A percentile compares a stretch with the other conserved stretches of the same genome.
Evolutionary conservation across 2,888 invertebrate species (phyloP).

Genomic region (Lycophotia porphyrea): DNA sequence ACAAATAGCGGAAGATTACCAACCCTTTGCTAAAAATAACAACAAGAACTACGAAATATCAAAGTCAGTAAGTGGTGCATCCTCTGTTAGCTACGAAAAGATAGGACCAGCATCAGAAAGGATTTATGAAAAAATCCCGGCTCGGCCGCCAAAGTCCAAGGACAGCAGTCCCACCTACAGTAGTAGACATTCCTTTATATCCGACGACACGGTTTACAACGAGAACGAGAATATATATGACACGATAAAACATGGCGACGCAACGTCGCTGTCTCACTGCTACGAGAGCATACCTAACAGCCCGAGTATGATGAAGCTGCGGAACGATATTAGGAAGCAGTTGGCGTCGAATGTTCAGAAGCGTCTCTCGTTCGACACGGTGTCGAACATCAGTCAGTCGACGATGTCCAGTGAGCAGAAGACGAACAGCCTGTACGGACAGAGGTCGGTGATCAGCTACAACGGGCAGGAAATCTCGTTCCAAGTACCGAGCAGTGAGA

Average conservation of each 20-base stretch:
- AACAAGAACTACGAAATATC: slow-evolving; percentile 82
- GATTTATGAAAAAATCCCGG: slow-evolving; percentile 87
- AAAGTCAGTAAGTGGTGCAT: slow-evolving; percentile 86
- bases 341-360: slow-evolving; percentile 82
- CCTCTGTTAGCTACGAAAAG: slow-evolving; percentile 87
- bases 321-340: slow-evolving; percentile 83
- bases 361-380: slow-evolving; percentile 85
- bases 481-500: slow-evolving; percentile 90
- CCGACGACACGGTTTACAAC: slow-evolving; percentile 85
- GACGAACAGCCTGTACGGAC: slow-evolving; percentile 91
- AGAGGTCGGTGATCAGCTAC: slow-evolving; percentile 87
- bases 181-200: slow-evolving; percentile 83
- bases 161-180: slow-evolving; percentile 84
- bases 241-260: slow-evolving; percentile 90
- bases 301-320: slow-evolving; percentile 85
- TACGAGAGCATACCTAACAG: slow-evolving; percentile 91
- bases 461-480: slow-evolving; percentile 88
- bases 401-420: slow-evolving; percentile 91
- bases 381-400: slow-evolving; percentile 88
- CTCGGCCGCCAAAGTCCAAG: slow-evolving; percentile 79
- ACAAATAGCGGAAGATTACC: slow-evolving; percentile 89
- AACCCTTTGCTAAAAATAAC: slow-evolving; percentile 78
- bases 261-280: slow-evolving; percentile 88
- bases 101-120: slow-evolving; percentile 82
- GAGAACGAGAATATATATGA: slow-evolving; percentile 91